These are phyloP conservation scores for Pardalotus punctatus DNA, from an alignment of 2,113 vertebrate species.

Conservation along the genomic window DNA sequence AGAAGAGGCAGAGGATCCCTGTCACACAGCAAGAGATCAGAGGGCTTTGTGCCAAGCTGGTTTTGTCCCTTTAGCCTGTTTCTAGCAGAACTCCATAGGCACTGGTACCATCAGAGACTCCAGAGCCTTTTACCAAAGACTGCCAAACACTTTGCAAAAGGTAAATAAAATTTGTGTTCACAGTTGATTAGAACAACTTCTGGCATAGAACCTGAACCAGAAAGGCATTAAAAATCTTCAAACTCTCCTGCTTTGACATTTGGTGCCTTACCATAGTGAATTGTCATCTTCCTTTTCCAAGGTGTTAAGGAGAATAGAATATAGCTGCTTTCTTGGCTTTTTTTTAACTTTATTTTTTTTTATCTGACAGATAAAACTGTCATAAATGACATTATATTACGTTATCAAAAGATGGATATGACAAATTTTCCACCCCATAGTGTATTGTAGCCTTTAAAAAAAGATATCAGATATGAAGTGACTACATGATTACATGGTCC, in stretches of 20 bases:
- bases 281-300: not conserved
- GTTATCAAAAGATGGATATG: not conserved
- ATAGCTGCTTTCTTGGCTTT: not conserved
- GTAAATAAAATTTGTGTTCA: not conserved
- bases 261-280: not conserved
- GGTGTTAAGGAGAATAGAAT: not conserved
- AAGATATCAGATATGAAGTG: not conserved
- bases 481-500: not conserved
- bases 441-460: not conserved
- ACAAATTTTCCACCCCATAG: not conserved
- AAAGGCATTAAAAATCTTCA: not conserved
- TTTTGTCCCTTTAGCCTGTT: not conserved
- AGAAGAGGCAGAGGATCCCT: not conserved
- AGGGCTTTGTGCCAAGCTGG: not conserved
- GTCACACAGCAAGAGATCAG: not conserved
- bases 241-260: not conserved
- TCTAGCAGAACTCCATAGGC: not conserved
- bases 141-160: not conserved
- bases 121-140: not conserved
- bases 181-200: not conserved
- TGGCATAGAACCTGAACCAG: not conserved
- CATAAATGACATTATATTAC: not conserved
- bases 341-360: not conserved
- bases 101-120: not conserved
- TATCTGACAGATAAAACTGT: not conserved